A percentile compares a stretch with the other conserved stretches of the same genome.
Evolutionary conservation across 1,140 invertebrate species (phyloP).

Genomic region (Hylyphantes graminicola): DNA sequence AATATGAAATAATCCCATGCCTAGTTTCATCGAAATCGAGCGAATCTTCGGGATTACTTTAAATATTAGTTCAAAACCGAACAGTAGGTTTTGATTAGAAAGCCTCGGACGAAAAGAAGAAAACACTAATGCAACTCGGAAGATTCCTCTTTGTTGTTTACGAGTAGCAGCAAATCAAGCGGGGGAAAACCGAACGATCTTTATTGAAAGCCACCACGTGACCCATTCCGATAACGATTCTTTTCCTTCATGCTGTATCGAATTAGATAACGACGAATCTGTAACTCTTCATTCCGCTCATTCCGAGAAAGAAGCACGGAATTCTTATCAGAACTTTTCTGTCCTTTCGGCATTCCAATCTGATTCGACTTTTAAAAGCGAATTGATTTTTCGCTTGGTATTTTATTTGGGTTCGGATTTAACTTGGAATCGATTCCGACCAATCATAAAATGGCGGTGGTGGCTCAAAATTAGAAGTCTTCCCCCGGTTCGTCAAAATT

Average conservation of each 20-base stretch:
- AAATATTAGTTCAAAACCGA: too few species aligned
- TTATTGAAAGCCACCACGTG: conserved; percentile 46
- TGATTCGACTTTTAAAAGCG: conserved; percentile 32
- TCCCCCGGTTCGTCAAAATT: conserved; percentile 8
- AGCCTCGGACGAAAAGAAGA: too few species aligned
- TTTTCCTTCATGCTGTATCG: conserved; percentile 41
- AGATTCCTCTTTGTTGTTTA: conserved; percentile 8
- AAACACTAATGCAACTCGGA: too few species aligned
- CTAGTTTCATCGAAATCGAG: too few species aligned
- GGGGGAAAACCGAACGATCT: conserved; percentile 34
- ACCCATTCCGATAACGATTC: conserved; percentile 52
- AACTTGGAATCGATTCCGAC: conserved; percentile 21
- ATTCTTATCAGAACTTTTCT: conserved; percentile 44
- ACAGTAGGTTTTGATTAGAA: too few species aligned
- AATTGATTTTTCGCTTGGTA: conserved; percentile 31
- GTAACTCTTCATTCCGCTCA: conserved; percentile 33
- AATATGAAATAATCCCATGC: too few species aligned
- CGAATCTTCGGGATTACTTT: too few species aligned
- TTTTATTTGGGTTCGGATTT: background rate
- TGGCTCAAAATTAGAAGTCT: conserved; percentile 19
- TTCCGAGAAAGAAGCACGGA: conserved; percentile 21
- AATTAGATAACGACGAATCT: conserved; percentile 51
- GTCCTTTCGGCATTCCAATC: conserved; percentile 49
- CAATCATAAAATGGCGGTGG: conserved; percentile 28
- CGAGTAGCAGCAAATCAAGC: conserved; percentile 27